These are phyloP conservation scores for Oscheius myriophilus DNA, from an alignment of 2,888 invertebrate species.

Conservation along the genomic window DNA sequence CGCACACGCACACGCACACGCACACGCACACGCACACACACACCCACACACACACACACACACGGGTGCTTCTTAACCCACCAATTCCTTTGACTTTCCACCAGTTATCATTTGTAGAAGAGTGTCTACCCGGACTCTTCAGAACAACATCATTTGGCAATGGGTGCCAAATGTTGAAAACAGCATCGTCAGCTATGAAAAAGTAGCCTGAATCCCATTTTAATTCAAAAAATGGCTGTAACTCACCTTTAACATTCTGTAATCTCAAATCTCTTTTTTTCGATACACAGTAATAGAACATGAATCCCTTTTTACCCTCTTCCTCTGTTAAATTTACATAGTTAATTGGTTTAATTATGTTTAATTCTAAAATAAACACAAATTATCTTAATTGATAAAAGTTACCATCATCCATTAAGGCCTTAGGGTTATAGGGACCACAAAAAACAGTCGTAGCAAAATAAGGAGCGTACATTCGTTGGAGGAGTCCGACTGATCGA, in stretches of 20 bases:
- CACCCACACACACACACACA: too few relatives aligned
- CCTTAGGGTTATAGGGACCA: neutral
- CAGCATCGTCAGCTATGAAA: slow-evolving; percentile 16
- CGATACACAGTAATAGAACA: slow-evolving; percentile 9
- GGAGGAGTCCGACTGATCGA: neutral
- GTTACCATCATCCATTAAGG: neutral
- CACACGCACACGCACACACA: too few relatives aligned
- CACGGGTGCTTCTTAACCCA: too few relatives aligned
- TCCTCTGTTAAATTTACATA: slow-evolving; percentile 10
- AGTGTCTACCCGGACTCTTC: too few relatives aligned
- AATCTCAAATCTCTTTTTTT: slow-evolving; percentile 9
- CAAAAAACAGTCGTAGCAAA: slow-evolving; percentile 7
- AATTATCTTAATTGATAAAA: neutral
- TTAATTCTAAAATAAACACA: neutral
- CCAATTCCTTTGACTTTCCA: too few relatives aligned
- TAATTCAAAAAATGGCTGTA: neutral
- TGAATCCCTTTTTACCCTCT: neutral
- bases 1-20: too few relatives aligned
- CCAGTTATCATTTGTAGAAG: too few relatives aligned
- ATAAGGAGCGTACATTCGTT: slow-evolving; percentile 14
- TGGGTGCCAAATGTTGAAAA: slow-evolving; percentile 15
- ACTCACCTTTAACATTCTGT: slow-evolving; percentile 15
- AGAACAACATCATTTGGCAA: neutral
- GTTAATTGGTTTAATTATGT: slow-evolving; percentile 10
- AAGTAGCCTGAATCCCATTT: slow-evolving; percentile 8